Evolutionary conservation across 2,888 invertebrate species (phyloP).

Genomic region (Lasiommata megera): DNA sequence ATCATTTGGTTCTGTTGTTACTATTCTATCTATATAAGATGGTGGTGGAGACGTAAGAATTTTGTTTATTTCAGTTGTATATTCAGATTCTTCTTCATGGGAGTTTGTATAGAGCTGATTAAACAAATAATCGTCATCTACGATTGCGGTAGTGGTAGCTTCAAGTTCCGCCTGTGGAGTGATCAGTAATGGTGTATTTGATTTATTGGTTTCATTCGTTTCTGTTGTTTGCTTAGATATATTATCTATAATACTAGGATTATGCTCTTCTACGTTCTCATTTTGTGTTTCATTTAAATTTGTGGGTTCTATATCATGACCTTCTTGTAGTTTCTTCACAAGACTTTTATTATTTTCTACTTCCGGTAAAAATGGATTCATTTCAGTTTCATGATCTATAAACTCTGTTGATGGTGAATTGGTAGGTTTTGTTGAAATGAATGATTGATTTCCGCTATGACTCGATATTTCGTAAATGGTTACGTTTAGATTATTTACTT

Average conservation of each 20-base stretch:
- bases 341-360: conserved; percentile 82
- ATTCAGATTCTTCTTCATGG: conserved; percentile 35
- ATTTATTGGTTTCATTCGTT: conserved; percentile 11
- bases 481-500: conserved; percentile 61
- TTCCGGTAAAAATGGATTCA: conserved; percentile 86
- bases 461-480: conserved; percentile 71
- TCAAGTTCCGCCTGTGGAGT: conserved; percentile 24
- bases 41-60: conserved; percentile 13
- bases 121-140: conserved; percentile 39
- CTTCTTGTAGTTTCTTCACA: conserved; percentile 82
- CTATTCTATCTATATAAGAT: not conserved
- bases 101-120: conserved; percentile 43
- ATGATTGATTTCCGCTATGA: conserved; percentile 49
- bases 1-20: conserved; percentile 30
- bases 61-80: conserved; percentile 29
- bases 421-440: conserved; percentile 43
- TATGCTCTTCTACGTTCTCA: conserved; percentile 61
- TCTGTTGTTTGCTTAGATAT: conserved; percentile 17
- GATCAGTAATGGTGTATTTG: not conserved
- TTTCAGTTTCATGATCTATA: conserved; percentile 76
- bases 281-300: conserved; percentile 71
- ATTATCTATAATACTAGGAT: conserved; percentile 29
- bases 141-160: conserved; percentile 24
- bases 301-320: conserved; percentile 68
- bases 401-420: conserved; percentile 56